A percentile compares a stretch with the other conserved stretches of the same genome.
Conservation (phyloP, 2,113 vertebrate species). For the Poeciliopsis retropinna region DNA sequence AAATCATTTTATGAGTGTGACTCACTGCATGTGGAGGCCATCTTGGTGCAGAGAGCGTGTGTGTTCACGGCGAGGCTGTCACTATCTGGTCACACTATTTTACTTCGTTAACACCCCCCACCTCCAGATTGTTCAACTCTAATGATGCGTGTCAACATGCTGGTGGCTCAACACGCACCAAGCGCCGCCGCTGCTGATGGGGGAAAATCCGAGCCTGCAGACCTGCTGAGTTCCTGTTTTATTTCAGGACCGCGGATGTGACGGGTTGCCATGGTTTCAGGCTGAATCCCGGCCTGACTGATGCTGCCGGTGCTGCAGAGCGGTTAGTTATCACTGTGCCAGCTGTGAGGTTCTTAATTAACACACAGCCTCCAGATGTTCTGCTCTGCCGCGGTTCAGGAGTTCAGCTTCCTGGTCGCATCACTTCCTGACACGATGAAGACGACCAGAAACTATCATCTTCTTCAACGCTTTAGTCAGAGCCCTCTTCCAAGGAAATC, state of each 20-base stretch:
- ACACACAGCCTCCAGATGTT: slow-evolving; percentile 46
- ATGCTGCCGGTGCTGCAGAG: slow-evolving; percentile 33
- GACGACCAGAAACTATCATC: neutral
- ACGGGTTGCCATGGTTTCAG: slow-evolving; percentile 69
- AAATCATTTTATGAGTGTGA: too few relatives aligned
- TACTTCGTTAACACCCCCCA: neutral
- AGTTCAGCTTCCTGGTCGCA: slow-evolving; percentile 46
- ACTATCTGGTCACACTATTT: neutral
- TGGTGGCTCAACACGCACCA: slow-evolving; percentile 10
- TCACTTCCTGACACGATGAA: neutral
- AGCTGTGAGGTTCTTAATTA: slow-evolving; percentile 70
- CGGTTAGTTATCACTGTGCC: slow-evolving; percentile 63
- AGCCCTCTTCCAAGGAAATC: neutral
- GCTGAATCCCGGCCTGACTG: slow-evolving; percentile 66
- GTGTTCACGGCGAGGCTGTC: neutral
- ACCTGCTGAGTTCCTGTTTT: slow-evolving; percentile 55
- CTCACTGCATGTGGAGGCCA: too few relatives aligned
- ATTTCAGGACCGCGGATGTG: slow-evolving; percentile 49
- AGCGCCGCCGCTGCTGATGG: neutral
- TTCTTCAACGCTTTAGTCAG: neutral
- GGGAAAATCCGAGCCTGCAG: slow-evolving; percentile 24
- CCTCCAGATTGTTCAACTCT: slow-evolving; percentile 23
- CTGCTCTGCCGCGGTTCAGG: slow-evolving; percentile 44
- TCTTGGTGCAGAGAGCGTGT: too few relatives aligned
- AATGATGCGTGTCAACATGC: slow-evolving; percentile 41